phyloP scores from a whole-genome alignment of 2,113 vertebrate genomes.

The Oryzias woworae region DNA sequence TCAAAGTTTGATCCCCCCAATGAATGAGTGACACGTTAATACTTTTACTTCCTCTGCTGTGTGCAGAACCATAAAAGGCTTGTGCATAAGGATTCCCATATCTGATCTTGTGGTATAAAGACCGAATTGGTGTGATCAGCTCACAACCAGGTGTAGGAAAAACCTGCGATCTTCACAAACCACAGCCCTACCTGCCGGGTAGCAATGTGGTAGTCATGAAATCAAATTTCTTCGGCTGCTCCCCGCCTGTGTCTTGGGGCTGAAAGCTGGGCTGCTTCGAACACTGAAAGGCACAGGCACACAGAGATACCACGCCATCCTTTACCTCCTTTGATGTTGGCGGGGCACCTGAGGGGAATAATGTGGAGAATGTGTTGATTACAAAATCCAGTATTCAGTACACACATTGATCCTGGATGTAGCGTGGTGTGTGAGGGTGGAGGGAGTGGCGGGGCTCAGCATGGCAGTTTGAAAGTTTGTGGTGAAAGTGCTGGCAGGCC shows the following conservation, averaged over 20 bases:
- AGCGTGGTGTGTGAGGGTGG: constrained; percentile 2
- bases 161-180: constrained; percentile 35
- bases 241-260: constrained; percentile 60
- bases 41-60: neutral
- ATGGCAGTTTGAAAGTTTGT: constrained; percentile 58
- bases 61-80: constrained; percentile 7
- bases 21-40: constrained; percentile 10
- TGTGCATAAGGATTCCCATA: constrained; percentile 18
- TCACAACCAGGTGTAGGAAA: constrained; percentile 42
- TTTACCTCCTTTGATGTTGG: constrained; percentile 71
- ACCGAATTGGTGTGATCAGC: constrained; percentile 31
- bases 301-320: constrained; percentile 65
- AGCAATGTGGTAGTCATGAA: constrained; percentile 48
- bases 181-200: constrained; percentile 54
- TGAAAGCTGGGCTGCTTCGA: constrained; percentile 46
- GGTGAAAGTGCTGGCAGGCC: constrained; percentile 49
- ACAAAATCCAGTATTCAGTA: constrained; percentile 63
- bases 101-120: constrained; percentile 45
- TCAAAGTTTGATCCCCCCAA: neutral
- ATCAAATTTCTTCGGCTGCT: constrained; percentile 62
- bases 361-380: constrained; percentile 67
- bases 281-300: constrained; percentile 53
- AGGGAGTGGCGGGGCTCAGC: constrained; percentile 13
- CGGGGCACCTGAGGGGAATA: constrained; percentile 50
- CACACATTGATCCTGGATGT: constrained; percentile 41